phyloP scores from a whole-genome alignment of 2,888 invertebrate genomes.

The Euphydryas editha region DNA sequence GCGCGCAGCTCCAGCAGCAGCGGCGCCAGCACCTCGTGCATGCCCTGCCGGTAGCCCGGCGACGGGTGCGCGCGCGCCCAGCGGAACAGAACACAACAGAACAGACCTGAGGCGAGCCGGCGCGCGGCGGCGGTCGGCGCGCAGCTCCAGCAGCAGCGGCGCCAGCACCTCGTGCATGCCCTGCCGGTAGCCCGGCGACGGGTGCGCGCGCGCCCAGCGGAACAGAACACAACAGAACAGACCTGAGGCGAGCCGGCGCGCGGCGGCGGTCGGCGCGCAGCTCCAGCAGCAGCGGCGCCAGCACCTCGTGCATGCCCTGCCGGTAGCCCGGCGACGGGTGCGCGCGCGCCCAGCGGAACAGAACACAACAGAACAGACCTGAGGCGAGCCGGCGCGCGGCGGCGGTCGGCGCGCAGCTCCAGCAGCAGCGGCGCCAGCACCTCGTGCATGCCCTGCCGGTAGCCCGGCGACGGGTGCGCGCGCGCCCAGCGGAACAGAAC shows the following conservation, averaged over 20 bases:
- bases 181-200: no score
- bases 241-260: slow-evolving; percentile 61
- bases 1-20: slow-evolving; percentile 86
- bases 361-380: slow-evolving; percentile 49
- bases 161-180: no score
- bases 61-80: no score
- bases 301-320: slow-evolving; percentile 95
- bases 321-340: slow-evolving; percentile 54
- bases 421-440: slow-evolving; percentile 91
- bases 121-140: no score
- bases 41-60: slow-evolving; percentile 84
- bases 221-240: background rate
- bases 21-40: slow-evolving; percentile 94
- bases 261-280: slow-evolving; percentile 87
- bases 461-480: no score
- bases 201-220: no score
- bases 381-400: slow-evolving; percentile 55
- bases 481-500: no score
- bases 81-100: no score
- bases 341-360: no score
- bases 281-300: slow-evolving; percentile 91
- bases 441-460: slow-evolving; percentile 94
- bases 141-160: no score
- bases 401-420: slow-evolving; percentile 89
- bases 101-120: no score